A percentile compares a stretch with the other conserved stretches of the same genome.
These are phyloP conservation scores for Folsomia candida DNA, from an alignment of 2,888 invertebrate genomes.

Conservation along the genomic window DNA sequence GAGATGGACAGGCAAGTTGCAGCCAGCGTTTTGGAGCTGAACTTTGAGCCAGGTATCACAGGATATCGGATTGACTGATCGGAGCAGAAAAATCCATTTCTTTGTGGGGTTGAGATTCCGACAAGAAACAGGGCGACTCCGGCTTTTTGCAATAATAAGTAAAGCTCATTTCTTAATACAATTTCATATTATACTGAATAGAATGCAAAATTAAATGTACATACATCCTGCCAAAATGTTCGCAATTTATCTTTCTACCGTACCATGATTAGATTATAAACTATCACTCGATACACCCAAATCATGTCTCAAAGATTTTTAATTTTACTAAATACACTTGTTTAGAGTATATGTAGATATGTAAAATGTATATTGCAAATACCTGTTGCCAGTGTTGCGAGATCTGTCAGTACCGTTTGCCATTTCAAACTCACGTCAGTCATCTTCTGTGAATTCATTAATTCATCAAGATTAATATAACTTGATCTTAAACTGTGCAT, in stretches of 20 bases:
- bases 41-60: constrained; percentile 51
- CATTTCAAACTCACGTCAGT: constrained; percentile 39
- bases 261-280: too few relatives aligned
- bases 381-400: constrained; percentile 41
- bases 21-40: constrained; percentile 49
- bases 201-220: too few relatives aligned
- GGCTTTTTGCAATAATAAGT: too few relatives aligned
- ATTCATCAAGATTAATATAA: background rate
- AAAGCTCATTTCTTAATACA: too few relatives aligned
- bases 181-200: too few relatives aligned
- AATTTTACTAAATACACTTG: too few relatives aligned
- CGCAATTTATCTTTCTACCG: too few relatives aligned
- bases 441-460: constrained; percentile 22
- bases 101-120: constrained; percentile 45
- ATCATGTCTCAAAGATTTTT: too few relatives aligned
- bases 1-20: constrained; percentile 48
- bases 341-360: too few relatives aligned
- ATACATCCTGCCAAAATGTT: too few relatives aligned
- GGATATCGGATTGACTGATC: constrained; percentile 60
- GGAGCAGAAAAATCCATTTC: constrained; percentile 65
- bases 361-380: background rate
- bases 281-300: too few relatives aligned
- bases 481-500: background rate
- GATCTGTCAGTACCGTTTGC: constrained; percentile 37
- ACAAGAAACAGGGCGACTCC: too few relatives aligned